These are phyloP conservation scores for Drosophila prostipennis DNA, from an alignment of 2,888 invertebrate species.

Conservation along the genomic window DNA sequence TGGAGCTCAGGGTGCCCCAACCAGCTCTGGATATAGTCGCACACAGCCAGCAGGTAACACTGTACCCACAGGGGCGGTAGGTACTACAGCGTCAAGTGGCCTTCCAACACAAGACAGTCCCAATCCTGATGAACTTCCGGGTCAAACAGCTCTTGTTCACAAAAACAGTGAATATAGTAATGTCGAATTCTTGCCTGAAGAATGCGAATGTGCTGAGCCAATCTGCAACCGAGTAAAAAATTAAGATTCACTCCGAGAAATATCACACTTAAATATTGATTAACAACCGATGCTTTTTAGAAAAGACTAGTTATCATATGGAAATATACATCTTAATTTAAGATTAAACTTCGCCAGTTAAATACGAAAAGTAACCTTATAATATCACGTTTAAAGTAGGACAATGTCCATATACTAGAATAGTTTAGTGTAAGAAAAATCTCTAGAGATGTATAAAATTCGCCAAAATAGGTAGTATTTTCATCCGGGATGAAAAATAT, in stretches of 20 bases:
- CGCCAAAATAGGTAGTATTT: neutral
- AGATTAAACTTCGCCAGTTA: neutral
- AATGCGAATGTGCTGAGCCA: conserved; percentile 33
- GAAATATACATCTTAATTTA: conserved; percentile 1
- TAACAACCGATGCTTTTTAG: neutral
- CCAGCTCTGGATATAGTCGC: conserved; percentile 66
- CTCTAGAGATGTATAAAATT: too few species aligned
- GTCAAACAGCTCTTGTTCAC: conserved; percentile 42
- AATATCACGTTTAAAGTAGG: neutral
- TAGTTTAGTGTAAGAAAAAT: neutral
- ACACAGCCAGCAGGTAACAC: conserved; percentile 42
- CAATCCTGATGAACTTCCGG: conserved; percentile 14
- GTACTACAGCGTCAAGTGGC: conserved; percentile 26
- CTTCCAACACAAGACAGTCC: conserved; percentile 29
- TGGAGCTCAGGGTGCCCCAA: conserved; percentile 45
- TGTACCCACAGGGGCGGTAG: conserved; percentile 10
- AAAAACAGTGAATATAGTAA: conserved; percentile 43
- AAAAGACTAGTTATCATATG: conserved; percentile 2
- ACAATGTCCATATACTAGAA: neutral
- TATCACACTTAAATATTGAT: neutral
- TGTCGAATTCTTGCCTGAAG: conserved; percentile 21
- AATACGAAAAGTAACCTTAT: neutral
- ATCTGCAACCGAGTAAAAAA: conserved; percentile 20
- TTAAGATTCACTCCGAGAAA: conserved; percentile 2
- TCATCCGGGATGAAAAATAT: too few species aligned